Percentiles rank a stretch among this genome's conserved stretches.
Evolutionary conservation across 2,888 invertebrate species (phyloP).

Genomic region (Apodemia hepburni): DNA sequence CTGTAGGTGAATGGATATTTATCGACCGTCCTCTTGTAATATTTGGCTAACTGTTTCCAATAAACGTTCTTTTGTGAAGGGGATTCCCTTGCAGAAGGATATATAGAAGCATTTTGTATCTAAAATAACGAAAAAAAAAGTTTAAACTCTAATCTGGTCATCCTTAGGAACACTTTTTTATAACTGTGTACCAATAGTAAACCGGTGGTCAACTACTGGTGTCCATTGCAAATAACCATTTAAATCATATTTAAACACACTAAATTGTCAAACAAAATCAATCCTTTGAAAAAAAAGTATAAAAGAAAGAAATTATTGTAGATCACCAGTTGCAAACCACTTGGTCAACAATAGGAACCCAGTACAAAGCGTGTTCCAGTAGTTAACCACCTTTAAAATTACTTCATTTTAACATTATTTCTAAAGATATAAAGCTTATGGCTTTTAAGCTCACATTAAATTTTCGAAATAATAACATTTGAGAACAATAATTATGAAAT

Average conservation of each 20-base stretch:
- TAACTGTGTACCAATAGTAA: background rate
- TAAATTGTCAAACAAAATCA: slow-evolving; percentile 5
- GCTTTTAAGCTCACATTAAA: background rate
- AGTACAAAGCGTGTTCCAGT: slow-evolving; percentile 11
- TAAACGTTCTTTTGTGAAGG: background rate
- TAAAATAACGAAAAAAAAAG: slow-evolving; percentile 12
- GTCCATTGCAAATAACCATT: slow-evolving; percentile 10
- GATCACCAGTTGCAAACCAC: slow-evolving; percentile 5
- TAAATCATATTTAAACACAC: slow-evolving; percentile 1
- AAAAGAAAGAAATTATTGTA: too few relatives aligned
- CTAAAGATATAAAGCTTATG: background rate
- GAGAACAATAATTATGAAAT: background rate
- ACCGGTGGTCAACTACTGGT: slow-evolving; percentile 16
- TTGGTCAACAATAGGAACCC: slow-evolving; percentile 14
- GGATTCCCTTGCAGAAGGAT: too few relatives aligned
- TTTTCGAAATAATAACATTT: background rate
- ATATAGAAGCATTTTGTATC: too few relatives aligned
- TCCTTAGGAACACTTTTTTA: slow-evolving; percentile 1
- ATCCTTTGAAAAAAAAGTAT: too few relatives aligned
- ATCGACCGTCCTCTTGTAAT: background rate
- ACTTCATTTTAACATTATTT: slow-evolving; percentile 7
- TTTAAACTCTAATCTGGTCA: slow-evolving; percentile 6
- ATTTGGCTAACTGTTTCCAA: background rate
- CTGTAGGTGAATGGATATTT: background rate
- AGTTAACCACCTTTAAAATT: slow-evolving; percentile 14